Evolutionary conservation across 2,113 vertebrate species (phyloP).

Genomic region (Leuciscus idus): DNA sequence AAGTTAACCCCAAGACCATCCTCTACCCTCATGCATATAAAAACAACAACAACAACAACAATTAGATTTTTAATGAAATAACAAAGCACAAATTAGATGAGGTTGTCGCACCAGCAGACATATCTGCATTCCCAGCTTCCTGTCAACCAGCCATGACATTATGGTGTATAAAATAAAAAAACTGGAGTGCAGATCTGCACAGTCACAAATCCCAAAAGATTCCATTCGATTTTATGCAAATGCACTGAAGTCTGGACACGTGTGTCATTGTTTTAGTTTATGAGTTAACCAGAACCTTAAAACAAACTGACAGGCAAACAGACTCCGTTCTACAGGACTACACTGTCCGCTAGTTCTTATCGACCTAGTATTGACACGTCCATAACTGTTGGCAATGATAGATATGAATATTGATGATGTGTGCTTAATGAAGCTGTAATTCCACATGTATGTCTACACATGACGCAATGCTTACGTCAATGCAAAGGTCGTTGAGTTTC

Average conservation of each 20-base stretch:
- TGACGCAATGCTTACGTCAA: constrained; percentile 12
- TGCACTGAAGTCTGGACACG: constrained; percentile 48
- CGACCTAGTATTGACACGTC: constrained; percentile 7
- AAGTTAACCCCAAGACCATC: neutral
- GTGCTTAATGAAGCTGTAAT: constrained; percentile 26
- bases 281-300: neutral
- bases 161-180: constrained; percentile 65
- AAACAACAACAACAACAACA: neutral
- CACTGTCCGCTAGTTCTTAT: neutral
- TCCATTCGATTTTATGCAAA: constrained; percentile 70
- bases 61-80: constrained; percentile 19
- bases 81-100: constrained; percentile 39
- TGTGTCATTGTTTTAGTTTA: constrained; percentile 53
- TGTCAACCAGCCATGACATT: constrained; percentile 53
- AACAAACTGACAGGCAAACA: constrained; percentile 22
- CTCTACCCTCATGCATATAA: neutral
- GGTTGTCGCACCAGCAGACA: constrained; percentile 25
- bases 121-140: constrained; percentile 23
- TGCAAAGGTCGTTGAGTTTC: constrained; percentile 27
- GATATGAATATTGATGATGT: constrained; percentile 27
- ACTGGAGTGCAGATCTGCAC: constrained; percentile 63
- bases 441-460: neutral
- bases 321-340: neutral
- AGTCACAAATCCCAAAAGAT: constrained; percentile 66
- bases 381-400: constrained; percentile 28